Evolutionary conservation across 37 sponge, comb jelly and placozoan species (phyloP).

Genomic region (Aphrocallistes beatrix): DNA sequence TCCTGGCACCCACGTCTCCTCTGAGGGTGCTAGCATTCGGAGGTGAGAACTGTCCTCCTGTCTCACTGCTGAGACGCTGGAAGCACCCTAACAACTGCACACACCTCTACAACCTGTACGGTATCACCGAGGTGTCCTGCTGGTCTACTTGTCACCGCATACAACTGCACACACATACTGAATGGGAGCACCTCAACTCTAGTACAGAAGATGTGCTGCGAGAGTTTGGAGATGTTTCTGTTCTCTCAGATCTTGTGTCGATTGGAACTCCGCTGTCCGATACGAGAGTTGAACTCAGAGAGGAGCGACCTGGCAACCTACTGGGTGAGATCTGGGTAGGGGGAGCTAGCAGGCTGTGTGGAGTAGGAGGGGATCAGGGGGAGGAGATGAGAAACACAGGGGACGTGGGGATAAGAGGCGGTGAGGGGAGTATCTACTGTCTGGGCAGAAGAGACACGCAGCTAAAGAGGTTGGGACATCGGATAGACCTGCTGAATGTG

Average conservation of each 20-base stretch:
- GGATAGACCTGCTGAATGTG: slow-evolving; percentile 50
- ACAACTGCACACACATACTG: too few relatives aligned
- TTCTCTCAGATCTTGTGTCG: slow-evolving; percentile 23
- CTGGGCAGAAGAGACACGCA: slow-evolving; percentile 61
- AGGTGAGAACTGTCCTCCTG: slow-evolving; percentile 60
- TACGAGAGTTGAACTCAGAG: slow-evolving; percentile 42
- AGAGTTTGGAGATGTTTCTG: background rate
- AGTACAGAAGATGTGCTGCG: too few relatives aligned
- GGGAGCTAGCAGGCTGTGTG: slow-evolving; percentile 54
- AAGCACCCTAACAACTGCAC: slow-evolving; percentile 51
- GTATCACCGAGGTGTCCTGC: slow-evolving; percentile 87
- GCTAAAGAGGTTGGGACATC: slow-evolving; percentile 60
- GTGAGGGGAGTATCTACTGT: slow-evolving; percentile 32
- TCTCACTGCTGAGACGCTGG: slow-evolving; percentile 22
- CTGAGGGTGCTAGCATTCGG: slow-evolving; percentile 73
- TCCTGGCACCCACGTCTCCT: slow-evolving; percentile 33
- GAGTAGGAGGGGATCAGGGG: slow-evolving; percentile 37
- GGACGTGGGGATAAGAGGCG: slow-evolving; percentile 35
- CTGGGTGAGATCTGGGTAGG: slow-evolving; percentile 61
- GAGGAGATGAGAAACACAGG: slow-evolving; percentile 50
- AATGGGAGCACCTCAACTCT: too few relatives aligned
- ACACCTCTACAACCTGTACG: slow-evolving; percentile 70
- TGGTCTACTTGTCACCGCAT: slow-evolving; percentile 66
- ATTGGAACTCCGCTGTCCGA: slow-evolving; percentile 51
- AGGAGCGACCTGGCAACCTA: slow-evolving; percentile 21